These are phyloP conservation scores for Bovichtus variegatus DNA, from an alignment of 2,797 vertebrate species.

Conservation along the genomic window DNA sequence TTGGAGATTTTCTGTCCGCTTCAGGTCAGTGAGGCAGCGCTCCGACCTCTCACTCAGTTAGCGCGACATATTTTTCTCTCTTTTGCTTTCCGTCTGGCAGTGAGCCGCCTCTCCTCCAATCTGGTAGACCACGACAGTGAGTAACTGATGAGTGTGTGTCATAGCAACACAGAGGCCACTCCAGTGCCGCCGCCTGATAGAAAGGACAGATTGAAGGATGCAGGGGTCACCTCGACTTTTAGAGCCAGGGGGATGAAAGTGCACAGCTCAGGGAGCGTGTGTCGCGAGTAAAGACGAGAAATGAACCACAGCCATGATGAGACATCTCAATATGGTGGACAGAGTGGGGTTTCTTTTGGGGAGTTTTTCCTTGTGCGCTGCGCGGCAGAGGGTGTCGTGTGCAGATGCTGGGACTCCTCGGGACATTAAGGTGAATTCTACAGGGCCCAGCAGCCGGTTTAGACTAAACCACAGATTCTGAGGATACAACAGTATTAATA, in stretches of 20 bases:
- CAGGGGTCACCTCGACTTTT: not conserved
- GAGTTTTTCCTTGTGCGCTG: too few species aligned
- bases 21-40: not conserved
- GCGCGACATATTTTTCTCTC: not conserved
- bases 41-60: too few species aligned
- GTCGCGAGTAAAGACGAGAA: too few species aligned
- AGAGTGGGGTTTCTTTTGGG: too few species aligned
- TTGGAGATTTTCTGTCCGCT: not conserved
- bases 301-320: not conserved
- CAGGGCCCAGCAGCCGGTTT: too few species aligned
- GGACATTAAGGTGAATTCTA: too few species aligned
- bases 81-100: constrained; percentile 7
- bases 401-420: too few species aligned
- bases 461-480: too few species aligned
- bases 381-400: too few species aligned
- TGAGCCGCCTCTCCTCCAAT: constrained; percentile 4
- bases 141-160: constrained; percentile 15
- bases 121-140: not conserved
- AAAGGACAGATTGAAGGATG: not conserved
- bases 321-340: not conserved
- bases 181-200: not conserved
- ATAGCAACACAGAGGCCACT: constrained; percentile 21
- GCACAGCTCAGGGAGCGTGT: too few species aligned
- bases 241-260: too few species aligned
- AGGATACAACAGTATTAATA: too few species aligned